Percentiles rank a stretch among this genome's conserved stretches.
phyloP scores from a whole-genome alignment of 2,888 invertebrate species.

The Andrena flavipes region DNA sequence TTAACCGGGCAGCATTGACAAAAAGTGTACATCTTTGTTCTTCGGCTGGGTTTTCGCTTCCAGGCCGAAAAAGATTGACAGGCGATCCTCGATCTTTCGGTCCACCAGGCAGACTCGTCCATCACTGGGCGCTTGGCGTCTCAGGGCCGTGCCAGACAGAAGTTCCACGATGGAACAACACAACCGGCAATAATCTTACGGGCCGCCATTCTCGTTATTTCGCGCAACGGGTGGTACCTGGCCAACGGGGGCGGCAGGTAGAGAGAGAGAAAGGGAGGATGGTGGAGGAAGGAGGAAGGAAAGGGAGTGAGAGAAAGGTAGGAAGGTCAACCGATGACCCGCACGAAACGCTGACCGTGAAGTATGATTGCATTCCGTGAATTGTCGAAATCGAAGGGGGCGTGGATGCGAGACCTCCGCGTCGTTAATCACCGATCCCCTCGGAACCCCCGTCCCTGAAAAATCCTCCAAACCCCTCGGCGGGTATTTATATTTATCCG shows the following conservation, averaged over 20 bases:
- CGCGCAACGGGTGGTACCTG: constrained; percentile 75
- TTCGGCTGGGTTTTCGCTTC: neutral
- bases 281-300: constrained; percentile 14
- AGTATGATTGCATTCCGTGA: constrained; percentile 58
- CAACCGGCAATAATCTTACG: constrained; percentile 63
- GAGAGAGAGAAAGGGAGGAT: constrained; percentile 46
- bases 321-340: constrained; percentile 66
- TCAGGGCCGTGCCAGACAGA: constrained; percentile 62
- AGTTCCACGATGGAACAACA: constrained; percentile 58
- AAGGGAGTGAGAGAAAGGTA: constrained; percentile 53
- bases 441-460: neutral
- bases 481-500: constrained; percentile 24
- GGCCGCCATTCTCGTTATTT: constrained; percentile 76
- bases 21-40: constrained; percentile 7
- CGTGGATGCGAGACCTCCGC: constrained; percentile 18
- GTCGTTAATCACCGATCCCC: constrained; percentile 47
- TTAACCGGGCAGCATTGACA: neutral
- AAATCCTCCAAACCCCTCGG: neutral
- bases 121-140: constrained; percentile 55
- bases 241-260: constrained; percentile 14
- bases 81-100: constrained; percentile 38
- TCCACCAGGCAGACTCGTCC: constrained; percentile 42
- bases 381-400: constrained; percentile 57
- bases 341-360: constrained; percentile 47
- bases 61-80: constrained; percentile 45